Evolutionary conservation across 2,113 vertebrate genomes (phyloP), one percentile per base, ranked within the genome.

Genomic region (Zeus faber): DNA sequence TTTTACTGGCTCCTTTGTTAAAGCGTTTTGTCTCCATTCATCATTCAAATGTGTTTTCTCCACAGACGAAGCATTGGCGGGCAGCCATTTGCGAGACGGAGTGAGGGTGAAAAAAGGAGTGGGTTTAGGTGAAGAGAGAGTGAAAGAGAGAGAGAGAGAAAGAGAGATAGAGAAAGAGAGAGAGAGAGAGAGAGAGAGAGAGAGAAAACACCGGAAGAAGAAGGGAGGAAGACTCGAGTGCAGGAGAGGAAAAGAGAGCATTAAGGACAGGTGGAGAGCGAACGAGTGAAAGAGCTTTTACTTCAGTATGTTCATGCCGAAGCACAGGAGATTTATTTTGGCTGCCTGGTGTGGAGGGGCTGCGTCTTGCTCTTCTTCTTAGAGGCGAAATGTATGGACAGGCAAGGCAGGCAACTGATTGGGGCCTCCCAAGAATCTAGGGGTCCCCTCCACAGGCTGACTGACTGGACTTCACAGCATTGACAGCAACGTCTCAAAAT

Each of bases 21-120:
- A 54, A 50, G 63, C 75, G n/a, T 70, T 80, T 86, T 86, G 74
- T 86, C 67, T 80, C 41, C 56, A 29, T 76, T 75, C 70, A 72
- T 80, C 63, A 72, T 80, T 86, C 76, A 79, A 80, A 83, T 82
- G 65, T 62, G 54, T 82, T 76, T 66, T 74, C 57, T 82, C 66
- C 47, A 49, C 58, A 71, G 74, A 71, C 77, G 64, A 81, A 74
- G 58, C 17, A 39, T 81, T 78, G 80, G 81, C 68, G 40, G 68
- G 72, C 74, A 64, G 72, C 74, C 76, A 77, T 74, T 76, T 74
- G 69, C 70, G 70, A 80, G 72, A 74, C 65, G 40, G 54, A 70
- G 62, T 65, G 67, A 62, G 65, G 40, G 53, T 51, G 62, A 61
- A 62, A 44, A 9, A 6, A 21, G 23, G 44, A 37, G 21, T 9